These are phyloP conservation scores for Lochmaea capreae DNA, from an alignment of 2,888 invertebrate genomes.

Conservation along the genomic window DNA sequence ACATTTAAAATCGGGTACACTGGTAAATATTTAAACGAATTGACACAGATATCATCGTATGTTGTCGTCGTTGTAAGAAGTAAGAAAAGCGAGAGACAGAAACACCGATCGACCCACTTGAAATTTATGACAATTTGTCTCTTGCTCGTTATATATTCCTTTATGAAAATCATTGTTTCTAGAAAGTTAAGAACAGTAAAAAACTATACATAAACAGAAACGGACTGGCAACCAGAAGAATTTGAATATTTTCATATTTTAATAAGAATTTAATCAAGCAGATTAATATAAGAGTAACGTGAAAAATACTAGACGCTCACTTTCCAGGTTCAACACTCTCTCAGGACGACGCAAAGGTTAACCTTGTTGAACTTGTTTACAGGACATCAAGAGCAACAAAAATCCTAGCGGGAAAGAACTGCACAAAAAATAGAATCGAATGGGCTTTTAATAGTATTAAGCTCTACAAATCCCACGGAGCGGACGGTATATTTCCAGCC, in stretches of 20 bases:
- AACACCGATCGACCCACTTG: conserved; percentile 42
- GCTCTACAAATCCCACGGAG: no score
- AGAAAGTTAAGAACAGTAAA: conserved; percentile 52
- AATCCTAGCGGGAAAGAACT: no score
- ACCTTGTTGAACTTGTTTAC: no score
- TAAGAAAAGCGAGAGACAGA: conserved; percentile 2
- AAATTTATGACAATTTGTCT: conserved; percentile 48
- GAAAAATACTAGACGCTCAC: no score
- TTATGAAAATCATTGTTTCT: conserved; percentile 54
- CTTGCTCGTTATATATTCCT: conserved; percentile 48
- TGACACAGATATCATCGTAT: conserved; percentile 1
- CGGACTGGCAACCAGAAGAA: neutral
- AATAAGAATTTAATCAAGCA: no score
- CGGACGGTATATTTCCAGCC: no score
- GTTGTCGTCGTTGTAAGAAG: neutral
- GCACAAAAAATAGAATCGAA: no score
- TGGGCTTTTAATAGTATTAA: no score
- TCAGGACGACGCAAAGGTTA: no score
- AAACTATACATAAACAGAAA: conserved; percentile 22
- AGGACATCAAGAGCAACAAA: no score
- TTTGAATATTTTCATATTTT: neutral
- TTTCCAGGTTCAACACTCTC: no score
- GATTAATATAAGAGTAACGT: no score
- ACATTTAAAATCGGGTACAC: neutral
- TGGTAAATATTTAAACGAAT: conserved; percentile 7